Evolutionary conservation across 2,113 vertebrate species (phyloP), one percentile per base, ranked within the genome.

Genomic region (Macquaria australasica): DNA sequence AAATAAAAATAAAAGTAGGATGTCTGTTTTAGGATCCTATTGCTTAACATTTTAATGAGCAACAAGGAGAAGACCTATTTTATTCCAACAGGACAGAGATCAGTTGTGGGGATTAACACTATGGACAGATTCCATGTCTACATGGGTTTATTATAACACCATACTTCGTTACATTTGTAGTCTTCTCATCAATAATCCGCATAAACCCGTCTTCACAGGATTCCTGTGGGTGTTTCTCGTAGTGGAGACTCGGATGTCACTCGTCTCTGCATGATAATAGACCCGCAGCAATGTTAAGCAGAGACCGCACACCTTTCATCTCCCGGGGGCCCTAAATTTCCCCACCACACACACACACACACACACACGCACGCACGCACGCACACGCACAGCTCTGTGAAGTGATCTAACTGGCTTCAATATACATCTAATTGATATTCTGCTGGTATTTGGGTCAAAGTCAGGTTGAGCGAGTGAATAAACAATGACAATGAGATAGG

Each of bases 201-300:
- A 8, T 6, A 45, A 25, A 28, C 6, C 1, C 5, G 11, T n/a
- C 12, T 16, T 41, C 5, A 2, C 3, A 18, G 69, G 39, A 58
- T 79, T 78, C 43, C 50, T 34, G 37, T n/a, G 39, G 67, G 67
- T 43, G 31, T 83, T 77, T 23, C 58, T 62, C 59, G 1, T 39
- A 6, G n/a, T 53, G 64, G 53, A 74, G n/a, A 70, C 28, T 89
- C 74, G 80, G 80, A 88, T 88, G 84, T 84, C 81, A 50, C 21
- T 82, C 1, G 72, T 82, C 67, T 84, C 66, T 85, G 90, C 88
- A 90, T 92, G 76, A 93, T 78, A 93, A 93, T 82, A 74, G 88
- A 69, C 18, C 58, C 62, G 18, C 68, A 87, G 56, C 63, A 25
- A 71, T 81, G 72, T 64, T 39, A 58, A 79, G 59, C 71, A 63